These are phyloP conservation scores for Cyanistes caeruleus DNA, from an alignment of 2,113 vertebrate species.

Conservation along the genomic window DNA sequence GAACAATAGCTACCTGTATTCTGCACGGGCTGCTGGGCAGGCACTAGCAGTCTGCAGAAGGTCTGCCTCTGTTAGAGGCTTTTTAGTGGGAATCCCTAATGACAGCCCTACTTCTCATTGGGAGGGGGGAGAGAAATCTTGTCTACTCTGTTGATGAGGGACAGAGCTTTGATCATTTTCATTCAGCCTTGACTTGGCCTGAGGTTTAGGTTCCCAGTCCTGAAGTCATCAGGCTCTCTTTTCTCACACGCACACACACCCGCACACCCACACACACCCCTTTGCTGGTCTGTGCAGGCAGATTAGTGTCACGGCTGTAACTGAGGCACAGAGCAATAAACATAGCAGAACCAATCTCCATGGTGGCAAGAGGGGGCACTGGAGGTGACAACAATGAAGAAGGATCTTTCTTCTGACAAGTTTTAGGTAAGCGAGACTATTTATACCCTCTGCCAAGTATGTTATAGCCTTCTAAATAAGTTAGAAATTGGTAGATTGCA, in stretches of 20 bases:
- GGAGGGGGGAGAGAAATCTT: slow-evolving; percentile 18
- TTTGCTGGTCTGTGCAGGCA: slow-evolving; percentile 67
- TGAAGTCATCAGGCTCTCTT: slow-evolving; percentile 65
- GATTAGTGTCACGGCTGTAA: slow-evolving; percentile 75
- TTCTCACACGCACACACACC: neutral
- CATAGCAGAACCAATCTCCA: slow-evolving; percentile 73
- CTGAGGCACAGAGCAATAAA: slow-evolving; percentile 72
- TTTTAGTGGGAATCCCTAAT: slow-evolving; percentile 78
- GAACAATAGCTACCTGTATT: slow-evolving; percentile 88
- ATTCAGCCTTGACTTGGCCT: slow-evolving; percentile 78
- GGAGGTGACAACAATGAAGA: slow-evolving; percentile 74
- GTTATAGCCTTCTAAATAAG: slow-evolving; percentile 58
- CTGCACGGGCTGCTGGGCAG: slow-evolving; percentile 80
- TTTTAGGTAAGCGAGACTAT: slow-evolving; percentile 78
- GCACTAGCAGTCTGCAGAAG: slow-evolving; percentile 74
- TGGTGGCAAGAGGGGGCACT: slow-evolving; percentile 70
- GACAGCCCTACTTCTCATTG: slow-evolving; percentile 73
- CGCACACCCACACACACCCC: neutral
- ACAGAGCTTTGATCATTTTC: slow-evolving; percentile 80
- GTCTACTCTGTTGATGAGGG: slow-evolving; percentile 72
- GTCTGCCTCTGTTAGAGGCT: slow-evolving; percentile 73
- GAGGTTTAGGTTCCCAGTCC: slow-evolving; percentile 75
- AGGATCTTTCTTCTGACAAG: slow-evolving; percentile 73
- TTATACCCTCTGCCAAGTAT: slow-evolving; percentile 24
- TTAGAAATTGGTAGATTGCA: slow-evolving; percentile 37